Conservation (phyloP, 2,113 vertebrate genomes). For the Muscicapa adusta region DNA sequence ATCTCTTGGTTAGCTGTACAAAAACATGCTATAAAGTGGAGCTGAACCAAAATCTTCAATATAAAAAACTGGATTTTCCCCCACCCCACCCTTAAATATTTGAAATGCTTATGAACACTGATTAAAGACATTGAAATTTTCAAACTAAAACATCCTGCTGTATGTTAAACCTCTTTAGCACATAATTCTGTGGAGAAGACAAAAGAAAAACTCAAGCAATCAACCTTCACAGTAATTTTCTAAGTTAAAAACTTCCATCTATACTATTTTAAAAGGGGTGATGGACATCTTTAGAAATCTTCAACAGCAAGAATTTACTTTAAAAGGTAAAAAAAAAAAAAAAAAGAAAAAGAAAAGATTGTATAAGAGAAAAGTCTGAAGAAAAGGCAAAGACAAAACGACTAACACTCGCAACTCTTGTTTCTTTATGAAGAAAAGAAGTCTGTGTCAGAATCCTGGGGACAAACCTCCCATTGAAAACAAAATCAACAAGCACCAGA, state of each 20-base stretch:
- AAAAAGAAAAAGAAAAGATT: neutral
- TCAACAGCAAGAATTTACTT: neutral
- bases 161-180: neutral
- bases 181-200: neutral
- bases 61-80: neutral
- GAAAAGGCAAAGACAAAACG: neutral
- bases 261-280: neutral
- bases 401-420: neutral
- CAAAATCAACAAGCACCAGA: neutral
- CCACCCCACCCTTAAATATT: neutral
- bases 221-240: neutral
- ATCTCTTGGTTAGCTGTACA: neutral
- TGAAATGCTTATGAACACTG: neutral
- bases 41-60: neutral
- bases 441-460: neutral
- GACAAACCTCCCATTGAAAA: slow-evolving; percentile 8
- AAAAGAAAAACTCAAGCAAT: neutral
- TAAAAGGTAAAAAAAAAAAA: neutral
- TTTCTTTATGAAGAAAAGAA: neutral
- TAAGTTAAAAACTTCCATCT: neutral
- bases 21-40: neutral
- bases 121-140: neutral
- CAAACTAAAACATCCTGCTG: neutral
- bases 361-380: neutral
- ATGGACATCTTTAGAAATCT: neutral